Evolutionary conservation across 2,888 invertebrate species (phyloP), one percentile per base, ranked within the genome.

Genomic region (Anarsia innoxiella): DNA sequence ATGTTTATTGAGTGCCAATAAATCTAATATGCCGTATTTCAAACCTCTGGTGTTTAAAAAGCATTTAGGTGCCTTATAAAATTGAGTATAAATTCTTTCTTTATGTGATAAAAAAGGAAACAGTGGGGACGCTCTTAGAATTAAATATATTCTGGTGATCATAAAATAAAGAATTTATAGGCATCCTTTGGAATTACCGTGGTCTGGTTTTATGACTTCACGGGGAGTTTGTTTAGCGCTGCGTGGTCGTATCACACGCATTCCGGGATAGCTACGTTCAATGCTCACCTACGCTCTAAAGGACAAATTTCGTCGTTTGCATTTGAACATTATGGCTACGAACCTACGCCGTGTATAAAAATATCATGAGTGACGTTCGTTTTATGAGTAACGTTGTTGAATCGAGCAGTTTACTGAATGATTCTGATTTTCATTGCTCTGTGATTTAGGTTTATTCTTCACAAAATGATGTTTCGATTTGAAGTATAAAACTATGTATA

Each of bases 161-260:
- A 75, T 84, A 83, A 84, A 83, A 83, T 79, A 76, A 76, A 78
- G 77, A 79, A 82, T 83, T 84, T 83, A 84, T 83, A 74, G 82
- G 66, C 72, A 72, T 80, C 83, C 82, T 80, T 79, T 77, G 72
- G 72, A 74, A 73, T 80, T 76, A 79, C 76, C 68, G 74, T 73
- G 79, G 77, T 67, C 67, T 62, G 72, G 69, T 77, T 82, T 83
- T 83, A 83, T 73, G 72, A 70, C 69, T 80, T 79, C 66, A 82
- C 80, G 77, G 76, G 69, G 72, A 72, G 75, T 83, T 82, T 78
- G 72, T 74, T 78, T 66, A 65, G 70, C 66, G 62, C 63, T 66
- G 72, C 71, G 71, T 72, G 74, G 67, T 71, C 64, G 76, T 68
- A 72, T 70, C 67, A 64, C 58, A 59, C 60, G 59, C 68, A 66